phyloP scores from a whole-genome alignment of 2,888 invertebrate species.

The Phorcus lineatus region DNA sequence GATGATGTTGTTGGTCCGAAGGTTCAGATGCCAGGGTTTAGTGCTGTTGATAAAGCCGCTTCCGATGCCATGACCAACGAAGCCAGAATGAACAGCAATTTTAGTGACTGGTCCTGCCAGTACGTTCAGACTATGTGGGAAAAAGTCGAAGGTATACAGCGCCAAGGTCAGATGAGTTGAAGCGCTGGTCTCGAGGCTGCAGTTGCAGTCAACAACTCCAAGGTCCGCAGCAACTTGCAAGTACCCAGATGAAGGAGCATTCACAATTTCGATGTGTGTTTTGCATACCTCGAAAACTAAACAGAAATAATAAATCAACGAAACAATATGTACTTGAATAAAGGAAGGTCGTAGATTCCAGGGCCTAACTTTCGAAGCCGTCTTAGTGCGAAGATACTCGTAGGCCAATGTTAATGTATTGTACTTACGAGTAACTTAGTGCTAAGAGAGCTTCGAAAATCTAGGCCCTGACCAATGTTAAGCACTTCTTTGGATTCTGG shows the following conservation, averaged over 20 bases:
- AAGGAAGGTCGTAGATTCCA: too few relatives aligned
- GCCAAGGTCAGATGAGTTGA: background rate
- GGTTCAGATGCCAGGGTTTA: background rate
- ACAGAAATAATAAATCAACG: background rate
- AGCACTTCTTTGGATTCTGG: too few relatives aligned
- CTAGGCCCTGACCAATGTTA: too few relatives aligned
- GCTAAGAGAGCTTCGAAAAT: too few relatives aligned
- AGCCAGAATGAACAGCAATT: background rate
- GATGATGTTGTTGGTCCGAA: background rate
- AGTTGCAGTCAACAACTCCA: background rate
- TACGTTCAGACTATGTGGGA: background rate
- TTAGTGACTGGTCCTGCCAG: background rate
- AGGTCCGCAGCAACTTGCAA: background rate
- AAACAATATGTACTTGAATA: too few relatives aligned
- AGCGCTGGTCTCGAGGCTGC: background rate
- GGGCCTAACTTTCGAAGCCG: too few relatives aligned
- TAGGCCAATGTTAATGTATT: too few relatives aligned
- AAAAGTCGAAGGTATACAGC: background rate
- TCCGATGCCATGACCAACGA: background rate
- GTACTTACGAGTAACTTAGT: too few relatives aligned
- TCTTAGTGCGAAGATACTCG: too few relatives aligned
- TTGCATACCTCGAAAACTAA: constrained; percentile 13
- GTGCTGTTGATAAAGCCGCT: background rate
- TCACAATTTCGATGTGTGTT: background rate
- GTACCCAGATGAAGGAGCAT: constrained; percentile 5